phyloP scores from a whole-genome alignment of 2,888 invertebrate species.

The Lasioglossum malachurum region DNA sequence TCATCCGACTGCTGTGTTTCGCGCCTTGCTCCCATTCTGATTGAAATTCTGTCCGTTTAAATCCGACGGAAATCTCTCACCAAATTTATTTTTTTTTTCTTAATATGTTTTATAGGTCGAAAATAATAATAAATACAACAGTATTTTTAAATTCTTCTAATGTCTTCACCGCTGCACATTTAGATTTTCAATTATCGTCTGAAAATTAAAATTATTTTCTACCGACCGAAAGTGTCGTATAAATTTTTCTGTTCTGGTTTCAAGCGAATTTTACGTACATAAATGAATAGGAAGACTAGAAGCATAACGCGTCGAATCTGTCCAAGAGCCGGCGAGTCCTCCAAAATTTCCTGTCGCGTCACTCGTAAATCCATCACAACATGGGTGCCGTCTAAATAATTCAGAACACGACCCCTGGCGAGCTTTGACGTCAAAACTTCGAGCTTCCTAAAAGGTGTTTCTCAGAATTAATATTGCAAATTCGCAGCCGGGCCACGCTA shows the following conservation, averaged over 20 bases:
- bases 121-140: too few species aligned
- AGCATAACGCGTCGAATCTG: not conserved
- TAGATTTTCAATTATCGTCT: too few species aligned
- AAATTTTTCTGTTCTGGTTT: not conserved
- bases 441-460: constrained; percentile 24
- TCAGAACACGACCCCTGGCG: constrained; percentile 14
- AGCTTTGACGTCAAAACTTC: constrained; percentile 34
- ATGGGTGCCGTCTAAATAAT: constrained; percentile 23
- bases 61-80: not conserved
- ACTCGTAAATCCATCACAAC: constrained; percentile 29
- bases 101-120: too few species aligned
- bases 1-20: not conserved
- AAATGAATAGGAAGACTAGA: not conserved
- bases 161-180: too few species aligned
- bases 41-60: not conserved
- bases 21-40: not conserved
- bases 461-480: constrained; percentile 31
- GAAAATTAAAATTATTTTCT: too few species aligned
- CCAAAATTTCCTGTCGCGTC: constrained; percentile 20
- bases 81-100: not conserved
- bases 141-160: too few species aligned
- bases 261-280: not conserved
- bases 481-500: not conserved
- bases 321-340: not conserved
- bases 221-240: not conserved